Evolutionary conservation across 2,113 vertebrate genomes (phyloP).

Genomic region (Perca schrenkii): DNA sequence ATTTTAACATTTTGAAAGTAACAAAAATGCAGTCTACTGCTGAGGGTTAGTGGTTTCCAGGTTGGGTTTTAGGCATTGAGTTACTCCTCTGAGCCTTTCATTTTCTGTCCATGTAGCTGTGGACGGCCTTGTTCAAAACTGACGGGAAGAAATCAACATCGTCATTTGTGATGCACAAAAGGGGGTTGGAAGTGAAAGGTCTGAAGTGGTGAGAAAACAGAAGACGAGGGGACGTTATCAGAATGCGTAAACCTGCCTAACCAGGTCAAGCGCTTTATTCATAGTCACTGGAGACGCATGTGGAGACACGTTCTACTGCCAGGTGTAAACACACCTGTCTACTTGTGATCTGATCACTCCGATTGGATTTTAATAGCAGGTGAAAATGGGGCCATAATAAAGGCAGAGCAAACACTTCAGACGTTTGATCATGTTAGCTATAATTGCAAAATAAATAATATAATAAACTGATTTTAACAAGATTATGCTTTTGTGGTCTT

Average conservation of each 20-base stretch:
- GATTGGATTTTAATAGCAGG: too few species aligned
- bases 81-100: neutral
- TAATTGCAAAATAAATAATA: too few species aligned
- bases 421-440: too few species aligned
- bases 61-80: neutral
- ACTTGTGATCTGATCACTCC: too few species aligned
- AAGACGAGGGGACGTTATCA: neutral
- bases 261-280: neutral
- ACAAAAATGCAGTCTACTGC: neutral
- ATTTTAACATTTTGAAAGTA: neutral
- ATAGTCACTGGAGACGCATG: too few species aligned
- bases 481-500: too few species aligned
- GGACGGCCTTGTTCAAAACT: neutral
- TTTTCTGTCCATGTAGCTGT: neutral
- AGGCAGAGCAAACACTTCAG: too few species aligned
- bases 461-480: too few species aligned
- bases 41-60: neutral
- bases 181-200: slow-evolving; percentile 8
- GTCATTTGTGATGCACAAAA: slow-evolving; percentile 11
- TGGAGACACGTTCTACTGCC: too few species aligned
- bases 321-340: too few species aligned
- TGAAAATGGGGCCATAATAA: too few species aligned
- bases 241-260: too few species aligned
- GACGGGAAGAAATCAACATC: slow-evolving; percentile 11
- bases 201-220: neutral